These are phyloP conservation scores for Pardosa pseudoannulata DNA, from an alignment of 2,888 invertebrate species.

Conservation along the genomic window DNA sequence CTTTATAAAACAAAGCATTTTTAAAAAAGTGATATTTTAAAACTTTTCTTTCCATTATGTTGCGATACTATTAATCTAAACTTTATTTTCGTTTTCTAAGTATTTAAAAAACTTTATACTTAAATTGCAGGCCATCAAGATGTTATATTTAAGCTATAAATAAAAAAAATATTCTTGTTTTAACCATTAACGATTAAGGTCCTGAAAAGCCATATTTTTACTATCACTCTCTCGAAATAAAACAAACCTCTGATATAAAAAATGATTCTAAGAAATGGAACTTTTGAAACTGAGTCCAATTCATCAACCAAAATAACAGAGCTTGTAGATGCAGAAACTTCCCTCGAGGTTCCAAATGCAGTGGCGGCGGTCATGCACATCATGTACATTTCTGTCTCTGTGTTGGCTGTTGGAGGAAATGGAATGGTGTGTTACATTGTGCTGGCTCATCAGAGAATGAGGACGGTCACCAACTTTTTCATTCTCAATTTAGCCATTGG, in stretches of 20 bases:
- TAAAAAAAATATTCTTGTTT: too few relatives aligned
- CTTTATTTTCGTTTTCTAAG: too few relatives aligned
- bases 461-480: conserved; percentile 94
- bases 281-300: neutral
- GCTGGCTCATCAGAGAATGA: conserved; percentile 88
- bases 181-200: too few relatives aligned
- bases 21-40: too few relatives aligned
- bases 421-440: conserved; percentile 89
- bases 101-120: too few relatives aligned
- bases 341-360: conserved; percentile 72
- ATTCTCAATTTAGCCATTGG: conserved; percentile 90
- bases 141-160: too few relatives aligned
- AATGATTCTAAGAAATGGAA: neutral
- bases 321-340: neutral
- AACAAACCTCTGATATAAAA: neutral
- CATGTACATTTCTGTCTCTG: conserved; percentile 78
- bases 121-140: too few relatives aligned
- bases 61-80: too few relatives aligned
- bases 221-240: too few relatives aligned
- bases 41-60: too few relatives aligned
- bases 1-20: too few relatives aligned
- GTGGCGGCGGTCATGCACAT: conserved; percentile 77
- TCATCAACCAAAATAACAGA: neutral
- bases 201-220: too few relatives aligned
- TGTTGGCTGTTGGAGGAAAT: conserved; percentile 79